phyloP scores from a whole-genome alignment of 2,888 invertebrate genomes.

The Mermis nigrescens region DNA sequence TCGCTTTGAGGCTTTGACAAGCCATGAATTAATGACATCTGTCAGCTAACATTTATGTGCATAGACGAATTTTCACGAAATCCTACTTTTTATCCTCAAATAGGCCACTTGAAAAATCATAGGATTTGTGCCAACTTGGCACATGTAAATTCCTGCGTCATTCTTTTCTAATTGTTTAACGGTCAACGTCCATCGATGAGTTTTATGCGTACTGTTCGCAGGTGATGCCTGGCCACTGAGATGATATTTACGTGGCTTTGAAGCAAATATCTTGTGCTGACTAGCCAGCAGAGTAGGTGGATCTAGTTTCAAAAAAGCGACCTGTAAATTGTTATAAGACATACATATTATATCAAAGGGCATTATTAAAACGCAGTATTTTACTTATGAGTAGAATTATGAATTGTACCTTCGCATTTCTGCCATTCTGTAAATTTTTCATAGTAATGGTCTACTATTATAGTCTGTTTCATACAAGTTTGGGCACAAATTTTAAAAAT shows the following conservation, averaged over 20 bases:
- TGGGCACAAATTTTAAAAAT: too few species aligned
- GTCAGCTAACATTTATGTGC: too few species aligned
- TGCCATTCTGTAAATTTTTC: too few species aligned
- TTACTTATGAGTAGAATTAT: too few species aligned
- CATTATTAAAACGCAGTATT: too few species aligned
- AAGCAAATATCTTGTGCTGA: slow-evolving; percentile 5
- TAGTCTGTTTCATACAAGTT: too few species aligned
- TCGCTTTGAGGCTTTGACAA: too few species aligned
- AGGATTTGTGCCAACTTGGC: slow-evolving; percentile 33
- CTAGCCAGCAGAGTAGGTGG: slow-evolving; percentile 70
- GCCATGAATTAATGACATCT: too few species aligned
- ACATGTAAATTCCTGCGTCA: slow-evolving; percentile 77
- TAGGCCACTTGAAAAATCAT: slow-evolving; percentile 21
- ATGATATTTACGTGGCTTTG: slow-evolving; percentile 8
- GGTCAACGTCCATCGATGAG: slow-evolving; percentile 73
- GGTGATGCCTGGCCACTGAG: not conserved
- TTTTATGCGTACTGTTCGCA: slow-evolving; percentile 57
- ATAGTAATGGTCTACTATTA: too few species aligned
- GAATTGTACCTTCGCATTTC: too few species aligned
- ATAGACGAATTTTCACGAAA: not conserved
- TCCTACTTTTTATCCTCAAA: slow-evolving; percentile 12
- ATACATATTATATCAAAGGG: too few species aligned
- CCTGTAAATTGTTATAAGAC: too few species aligned
- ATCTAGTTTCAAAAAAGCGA: slow-evolving; percentile 77
- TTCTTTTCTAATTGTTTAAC: slow-evolving; percentile 68